Evolutionary conservation across 1,140 invertebrate species (phyloP).

Genomic region (Scaptodrosophila lebanonensis): DNA sequence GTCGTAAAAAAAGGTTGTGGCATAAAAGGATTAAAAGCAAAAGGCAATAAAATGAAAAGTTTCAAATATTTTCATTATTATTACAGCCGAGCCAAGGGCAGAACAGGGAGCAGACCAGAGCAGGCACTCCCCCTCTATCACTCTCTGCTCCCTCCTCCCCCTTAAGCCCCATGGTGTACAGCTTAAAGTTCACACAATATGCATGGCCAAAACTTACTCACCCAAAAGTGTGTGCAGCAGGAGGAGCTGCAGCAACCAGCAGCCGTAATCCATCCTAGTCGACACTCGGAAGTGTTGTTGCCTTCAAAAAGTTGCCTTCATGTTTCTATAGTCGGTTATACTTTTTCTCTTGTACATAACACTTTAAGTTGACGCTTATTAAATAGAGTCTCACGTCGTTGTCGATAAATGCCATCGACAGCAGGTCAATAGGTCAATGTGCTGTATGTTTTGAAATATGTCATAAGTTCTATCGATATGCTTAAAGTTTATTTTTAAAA

Average conservation of each 20-base stretch:
- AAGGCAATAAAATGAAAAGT: slow-evolving; percentile 74
- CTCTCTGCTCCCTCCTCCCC: too few species aligned
- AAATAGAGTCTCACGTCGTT: slow-evolving; percentile 40
- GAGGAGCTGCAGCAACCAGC: slow-evolving; percentile 61
- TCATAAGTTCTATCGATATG: too few species aligned
- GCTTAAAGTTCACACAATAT: too few species aligned
- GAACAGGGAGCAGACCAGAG: too few species aligned
- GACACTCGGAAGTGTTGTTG: slow-evolving; percentile 14
- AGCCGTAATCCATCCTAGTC: slow-evolving; percentile 48
- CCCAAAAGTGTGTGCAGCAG: slow-evolving; percentile 59
- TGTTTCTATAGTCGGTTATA: slow-evolving; percentile 45
- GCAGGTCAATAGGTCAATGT: slow-evolving; percentile 46
- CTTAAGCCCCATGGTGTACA: too few species aligned
- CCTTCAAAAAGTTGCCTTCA: slow-evolving; percentile 46
- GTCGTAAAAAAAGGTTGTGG: slow-evolving; percentile 60
- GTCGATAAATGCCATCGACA: slow-evolving; percentile 59
- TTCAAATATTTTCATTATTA: slow-evolving; percentile 73
- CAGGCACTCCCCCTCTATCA: too few species aligned
- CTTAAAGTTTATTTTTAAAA: too few species aligned
- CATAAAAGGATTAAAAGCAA: slow-evolving; percentile 71
- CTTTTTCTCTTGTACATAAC: slow-evolving; percentile 43
- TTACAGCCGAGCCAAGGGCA: slow-evolving; percentile 18
- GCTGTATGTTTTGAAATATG: slow-evolving; percentile 22
- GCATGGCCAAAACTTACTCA: slow-evolving; percentile 47
- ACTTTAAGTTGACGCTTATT: slow-evolving; percentile 35